A percentile compares a stretch with the other conserved stretches of the same genome.
Evolutionary conservation across 2,113 vertebrate species (phyloP).

Genomic region (Xenus cinereus): DNA sequence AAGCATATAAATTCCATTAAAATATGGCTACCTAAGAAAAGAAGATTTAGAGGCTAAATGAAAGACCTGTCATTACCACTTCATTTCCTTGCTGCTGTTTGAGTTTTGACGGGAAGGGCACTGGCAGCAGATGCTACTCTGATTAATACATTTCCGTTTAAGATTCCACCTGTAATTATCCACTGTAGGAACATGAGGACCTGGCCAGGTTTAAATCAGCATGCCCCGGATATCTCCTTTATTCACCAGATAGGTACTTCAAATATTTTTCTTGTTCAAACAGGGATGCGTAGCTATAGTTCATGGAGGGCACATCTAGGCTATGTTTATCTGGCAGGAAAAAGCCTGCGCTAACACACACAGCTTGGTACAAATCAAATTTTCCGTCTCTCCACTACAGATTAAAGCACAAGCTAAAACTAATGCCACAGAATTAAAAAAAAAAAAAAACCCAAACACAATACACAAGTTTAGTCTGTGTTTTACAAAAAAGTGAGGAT

Average conservation of each 20-base stretch:
- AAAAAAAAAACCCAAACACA: neutral
- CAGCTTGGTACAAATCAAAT: neutral
- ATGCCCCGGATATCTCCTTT: neutral
- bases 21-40: conserved; percentile 10
- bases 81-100: conserved; percentile 28
- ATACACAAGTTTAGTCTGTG: neutral
- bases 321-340: neutral
- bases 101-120: neutral
- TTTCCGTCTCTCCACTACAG: neutral
- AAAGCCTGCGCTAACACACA: neutral
- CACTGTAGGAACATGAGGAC: neutral
- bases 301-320: neutral
- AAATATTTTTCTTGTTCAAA: neutral
- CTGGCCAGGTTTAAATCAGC: conserved; percentile 9
- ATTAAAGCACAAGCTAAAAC: neutral
- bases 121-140: neutral
- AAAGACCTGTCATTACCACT: conserved; percentile 6
- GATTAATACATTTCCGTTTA: neutral
- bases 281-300: neutral
- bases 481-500: neutral
- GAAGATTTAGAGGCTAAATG: conserved; percentile 7
- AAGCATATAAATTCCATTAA: conserved; percentile 13
- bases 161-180: conserved; percentile 45
- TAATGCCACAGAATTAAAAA: neutral
- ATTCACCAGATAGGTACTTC: neutral